Evolutionary conservation across 2,113 vertebrate genomes (phyloP).

Genomic region (Corythornis vintsioides): DNA sequence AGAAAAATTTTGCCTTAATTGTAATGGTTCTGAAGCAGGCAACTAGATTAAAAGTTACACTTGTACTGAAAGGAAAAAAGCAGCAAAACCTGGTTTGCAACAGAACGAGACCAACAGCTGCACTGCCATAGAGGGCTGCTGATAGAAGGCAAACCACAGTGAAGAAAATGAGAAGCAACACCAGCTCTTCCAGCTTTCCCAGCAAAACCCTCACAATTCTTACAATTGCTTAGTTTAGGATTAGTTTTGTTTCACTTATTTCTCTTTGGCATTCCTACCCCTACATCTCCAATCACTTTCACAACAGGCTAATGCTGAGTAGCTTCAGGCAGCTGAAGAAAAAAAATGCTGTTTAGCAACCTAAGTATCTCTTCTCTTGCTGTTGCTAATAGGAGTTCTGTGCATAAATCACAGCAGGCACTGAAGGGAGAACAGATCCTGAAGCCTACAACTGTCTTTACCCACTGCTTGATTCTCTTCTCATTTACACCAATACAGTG

Average conservation of each 20-base stretch:
- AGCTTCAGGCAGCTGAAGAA: slow-evolving; percentile 52
- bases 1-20: background rate
- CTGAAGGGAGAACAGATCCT: background rate
- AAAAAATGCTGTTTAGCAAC: slow-evolving; percentile 39
- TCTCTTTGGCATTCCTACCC: slow-evolving; percentile 6
- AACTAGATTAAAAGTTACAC: background rate
- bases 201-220: background rate
- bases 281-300: slow-evolving; percentile 49
- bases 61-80: background rate
- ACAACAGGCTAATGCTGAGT: slow-evolving; percentile 37
- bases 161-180: background rate
- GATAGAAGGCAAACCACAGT: background rate
- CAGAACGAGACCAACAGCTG: background rate
- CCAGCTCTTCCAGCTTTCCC: background rate
- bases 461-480: background rate
- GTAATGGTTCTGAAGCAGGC: background rate
- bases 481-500: background rate
- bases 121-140: background rate
- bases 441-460: background rate
- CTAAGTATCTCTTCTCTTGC: slow-evolving; percentile 22
- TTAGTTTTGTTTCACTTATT: slow-evolving; percentile 25
- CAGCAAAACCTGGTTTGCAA: background rate
- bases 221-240: background rate
- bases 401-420: slow-evolving; percentile 35
- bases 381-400: slow-evolving; percentile 23